Conservation (phyloP, 2,888 invertebrate species). For the Cerastis leucographa region DNA sequence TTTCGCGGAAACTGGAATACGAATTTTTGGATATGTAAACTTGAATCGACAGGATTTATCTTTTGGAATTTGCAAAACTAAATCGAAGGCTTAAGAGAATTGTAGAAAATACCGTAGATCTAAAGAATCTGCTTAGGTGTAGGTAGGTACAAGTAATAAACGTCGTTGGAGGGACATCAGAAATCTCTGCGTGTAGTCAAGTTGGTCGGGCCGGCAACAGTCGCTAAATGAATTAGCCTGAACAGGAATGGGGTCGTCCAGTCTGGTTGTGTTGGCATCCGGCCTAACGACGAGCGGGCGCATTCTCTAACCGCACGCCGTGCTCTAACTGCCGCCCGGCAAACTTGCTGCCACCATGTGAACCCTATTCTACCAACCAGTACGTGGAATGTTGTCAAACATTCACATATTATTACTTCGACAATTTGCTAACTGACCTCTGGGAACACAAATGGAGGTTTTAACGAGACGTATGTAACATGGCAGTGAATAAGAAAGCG, state of each 20-base stretch:
- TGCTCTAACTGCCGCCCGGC: constrained; percentile 65
- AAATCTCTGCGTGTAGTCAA: constrained; percentile 67
- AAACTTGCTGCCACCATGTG: constrained; percentile 67
- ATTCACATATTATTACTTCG: constrained; percentile 49
- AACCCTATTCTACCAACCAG: constrained; percentile 63
- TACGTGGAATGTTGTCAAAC: constrained; percentile 62
- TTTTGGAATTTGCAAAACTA: constrained; percentile 5
- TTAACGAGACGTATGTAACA: constrained; percentile 37
- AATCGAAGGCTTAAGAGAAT: background rate
- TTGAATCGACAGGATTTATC: constrained; percentile 13
- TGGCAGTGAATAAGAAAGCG: constrained; percentile 41
- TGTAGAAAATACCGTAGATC: constrained; percentile 20
- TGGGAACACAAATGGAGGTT: constrained; percentile 28
- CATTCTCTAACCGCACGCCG: constrained; percentile 80
- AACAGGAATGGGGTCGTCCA: constrained; percentile 89
- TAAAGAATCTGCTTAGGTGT: constrained; percentile 25
- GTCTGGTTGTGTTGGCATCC: constrained; percentile 90
- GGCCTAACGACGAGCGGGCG: constrained; percentile 88
- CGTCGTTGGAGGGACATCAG: constrained; percentile 55
- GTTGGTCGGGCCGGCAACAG: constrained; percentile 75
- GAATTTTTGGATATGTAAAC: background rate
- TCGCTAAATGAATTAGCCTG: constrained; percentile 89
- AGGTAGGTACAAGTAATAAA: constrained; percentile 36
- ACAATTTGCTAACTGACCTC: constrained; percentile 45
- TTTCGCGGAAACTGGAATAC: constrained; percentile 7